Conservation (phyloP, 2,888 invertebrate species). For the Maniola hyperantus region DNA sequence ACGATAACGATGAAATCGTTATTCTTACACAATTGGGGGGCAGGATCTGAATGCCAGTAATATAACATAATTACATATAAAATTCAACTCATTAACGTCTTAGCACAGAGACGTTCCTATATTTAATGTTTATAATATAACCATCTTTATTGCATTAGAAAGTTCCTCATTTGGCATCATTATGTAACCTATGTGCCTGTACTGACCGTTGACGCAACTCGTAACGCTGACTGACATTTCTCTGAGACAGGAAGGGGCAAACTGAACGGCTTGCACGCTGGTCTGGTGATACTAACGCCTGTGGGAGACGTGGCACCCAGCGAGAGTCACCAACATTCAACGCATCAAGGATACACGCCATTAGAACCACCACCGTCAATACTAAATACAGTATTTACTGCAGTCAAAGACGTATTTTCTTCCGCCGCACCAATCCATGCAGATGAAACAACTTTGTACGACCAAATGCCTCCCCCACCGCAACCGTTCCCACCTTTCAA, state of each 20-base stretch:
- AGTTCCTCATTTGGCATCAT: slow-evolving; percentile 35
- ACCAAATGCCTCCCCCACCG: slow-evolving; percentile 66
- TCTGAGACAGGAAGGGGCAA: slow-evolving; percentile 77
- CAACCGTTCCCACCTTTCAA: slow-evolving; percentile 60
- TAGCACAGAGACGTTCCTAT: neutral
- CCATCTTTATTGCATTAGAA: slow-evolving; percentile 31
- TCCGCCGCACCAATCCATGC: slow-evolving; percentile 46
- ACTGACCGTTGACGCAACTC: slow-evolving; percentile 40
- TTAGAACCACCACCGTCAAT: slow-evolving; percentile 70
- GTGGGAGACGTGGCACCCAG: slow-evolving; percentile 57
- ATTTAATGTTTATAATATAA: slow-evolving; percentile 5
- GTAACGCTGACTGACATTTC: slow-evolving; percentile 52
- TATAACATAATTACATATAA: neutral
- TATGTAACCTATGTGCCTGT: slow-evolving; percentile 48
- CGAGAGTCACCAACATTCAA: slow-evolving; percentile 53
- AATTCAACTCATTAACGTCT: slow-evolving; percentile 1
- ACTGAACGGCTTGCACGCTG: slow-evolving; percentile 75
- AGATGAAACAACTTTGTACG: slow-evolving; percentile 39
- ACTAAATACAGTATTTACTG: slow-evolving; percentile 69
- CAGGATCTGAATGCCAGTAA: neutral
- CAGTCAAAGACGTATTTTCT: slow-evolving; percentile 66
- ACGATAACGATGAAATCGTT: too few species aligned
- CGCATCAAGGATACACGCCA: slow-evolving; percentile 55
- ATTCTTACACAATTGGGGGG: too few species aligned
- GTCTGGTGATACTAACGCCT: slow-evolving; percentile 73